These are phyloP conservation scores for Lycopodina hypogea DNA, from an alignment of 37 sponge, comb jelly and placozoan genomes.

Conservation along the genomic window DNA sequence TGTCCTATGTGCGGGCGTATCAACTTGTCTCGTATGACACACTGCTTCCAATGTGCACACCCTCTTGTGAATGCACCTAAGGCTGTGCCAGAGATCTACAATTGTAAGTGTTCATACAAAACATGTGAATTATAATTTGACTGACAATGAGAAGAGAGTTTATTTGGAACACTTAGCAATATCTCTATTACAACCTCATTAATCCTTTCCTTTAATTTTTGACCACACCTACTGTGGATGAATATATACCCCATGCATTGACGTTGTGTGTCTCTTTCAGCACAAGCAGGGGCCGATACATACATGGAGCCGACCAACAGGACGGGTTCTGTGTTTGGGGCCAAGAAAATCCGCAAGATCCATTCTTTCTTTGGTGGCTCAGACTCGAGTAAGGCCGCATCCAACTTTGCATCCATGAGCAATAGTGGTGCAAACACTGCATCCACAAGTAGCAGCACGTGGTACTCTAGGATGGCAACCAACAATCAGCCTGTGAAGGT, in stretches of 20 bases:
- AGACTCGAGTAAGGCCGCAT: background rate
- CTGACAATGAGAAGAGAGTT: too few relatives aligned
- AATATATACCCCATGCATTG: too few relatives aligned
- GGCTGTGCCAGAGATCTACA: conserved; percentile 29
- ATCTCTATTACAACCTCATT: too few relatives aligned
- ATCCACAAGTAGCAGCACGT: too few relatives aligned
- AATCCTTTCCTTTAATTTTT: too few relatives aligned
- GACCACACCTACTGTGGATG: too few relatives aligned
- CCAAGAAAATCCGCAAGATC: conserved; percentile 8
- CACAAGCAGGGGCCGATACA: background rate
- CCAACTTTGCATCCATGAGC: too few relatives aligned
- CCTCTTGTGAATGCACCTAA: conserved; percentile 40
- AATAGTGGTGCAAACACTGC: too few relatives aligned
- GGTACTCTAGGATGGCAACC: too few relatives aligned
- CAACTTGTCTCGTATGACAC: conserved; percentile 48
- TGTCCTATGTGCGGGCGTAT: conserved; percentile 42
- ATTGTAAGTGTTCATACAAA: conserved; percentile 17
- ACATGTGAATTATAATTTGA: too few relatives aligned
- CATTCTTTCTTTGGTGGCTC: background rate
- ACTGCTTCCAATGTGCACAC: conserved; percentile 40
- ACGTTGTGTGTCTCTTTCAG: too few relatives aligned
- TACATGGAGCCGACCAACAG: background rate
- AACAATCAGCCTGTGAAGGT: too few relatives aligned
- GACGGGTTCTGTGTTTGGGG: conserved; percentile 37
- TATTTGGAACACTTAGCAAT: background rate